Evolutionary conservation across 2,888 invertebrate species (phyloP).

Genomic region (Leptogaster cylindrica): DNA sequence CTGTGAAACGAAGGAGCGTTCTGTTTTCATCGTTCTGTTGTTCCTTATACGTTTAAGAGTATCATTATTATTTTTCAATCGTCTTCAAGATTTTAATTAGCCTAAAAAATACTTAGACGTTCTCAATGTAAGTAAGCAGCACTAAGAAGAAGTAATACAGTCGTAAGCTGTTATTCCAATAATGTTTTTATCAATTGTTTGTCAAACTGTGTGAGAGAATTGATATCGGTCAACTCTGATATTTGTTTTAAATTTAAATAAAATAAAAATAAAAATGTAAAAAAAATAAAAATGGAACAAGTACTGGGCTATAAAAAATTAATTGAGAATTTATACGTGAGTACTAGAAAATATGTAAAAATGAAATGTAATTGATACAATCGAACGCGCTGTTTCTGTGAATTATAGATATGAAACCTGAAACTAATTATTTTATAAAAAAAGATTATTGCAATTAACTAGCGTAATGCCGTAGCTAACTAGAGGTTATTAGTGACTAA

Average conservation of each 20-base stretch:
- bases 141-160: background rate
- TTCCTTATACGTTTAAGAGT: background rate
- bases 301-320: conserved; percentile 23
- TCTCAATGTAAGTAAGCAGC: too few species aligned
- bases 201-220: too few species aligned
- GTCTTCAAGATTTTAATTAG: conserved; percentile 6
- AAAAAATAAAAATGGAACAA: conserved; percentile 18
- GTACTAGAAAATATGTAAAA: conserved; percentile 31
- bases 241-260: conserved; percentile 29
- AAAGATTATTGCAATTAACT: conserved; percentile 30
- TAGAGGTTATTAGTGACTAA: conserved; percentile 26
- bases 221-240: too few species aligned
- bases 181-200: too few species aligned
- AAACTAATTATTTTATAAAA: conserved; percentile 38
- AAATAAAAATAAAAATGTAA: background rate
- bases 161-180: too few species aligned
- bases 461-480: conserved; percentile 25
- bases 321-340: conserved; percentile 34
- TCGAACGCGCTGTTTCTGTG: conserved; percentile 42
- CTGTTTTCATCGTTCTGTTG: conserved; percentile 4
- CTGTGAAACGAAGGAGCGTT: background rate
- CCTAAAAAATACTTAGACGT: conserved; percentile 31
- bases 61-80: background rate
- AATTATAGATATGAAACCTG: conserved; percentile 34
- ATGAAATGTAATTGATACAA: conserved; percentile 38